These are phyloP conservation scores for Boulengeromyrus knoepffleri DNA, from an alignment of 2,113 vertebrate species.

Conservation along the genomic window DNA sequence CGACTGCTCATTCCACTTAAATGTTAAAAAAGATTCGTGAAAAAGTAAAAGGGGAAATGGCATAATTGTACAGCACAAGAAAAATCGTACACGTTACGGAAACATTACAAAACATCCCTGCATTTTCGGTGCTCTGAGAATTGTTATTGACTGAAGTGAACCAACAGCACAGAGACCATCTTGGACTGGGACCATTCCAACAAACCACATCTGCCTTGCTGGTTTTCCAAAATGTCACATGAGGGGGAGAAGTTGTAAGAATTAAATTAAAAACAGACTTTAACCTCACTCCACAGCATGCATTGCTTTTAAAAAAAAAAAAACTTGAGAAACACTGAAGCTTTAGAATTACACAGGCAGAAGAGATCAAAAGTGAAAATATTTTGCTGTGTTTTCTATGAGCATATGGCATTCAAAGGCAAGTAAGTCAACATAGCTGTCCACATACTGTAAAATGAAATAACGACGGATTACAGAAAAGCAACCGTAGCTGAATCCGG, in stretches of 20 bases:
- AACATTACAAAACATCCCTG: neutral
- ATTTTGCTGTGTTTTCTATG: neutral
- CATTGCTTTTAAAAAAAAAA: neutral
- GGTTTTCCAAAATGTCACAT: neutral
- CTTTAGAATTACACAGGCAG: neutral
- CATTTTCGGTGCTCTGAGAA: neutral
- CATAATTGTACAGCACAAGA: slow-evolving; percentile 6
- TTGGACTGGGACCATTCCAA: neutral
- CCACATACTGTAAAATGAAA: neutral
- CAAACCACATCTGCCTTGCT: neutral
- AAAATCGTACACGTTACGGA: neutral
- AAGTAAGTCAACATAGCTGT: neutral
- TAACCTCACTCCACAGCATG: neutral
- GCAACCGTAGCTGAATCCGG: neutral
- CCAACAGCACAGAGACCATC: neutral
- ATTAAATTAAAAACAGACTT: neutral
- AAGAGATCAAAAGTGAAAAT: neutral
- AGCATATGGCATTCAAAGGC: neutral
- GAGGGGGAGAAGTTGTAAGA: neutral
- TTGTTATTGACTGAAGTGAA: neutral
- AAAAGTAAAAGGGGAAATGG: neutral
- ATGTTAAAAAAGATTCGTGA: neutral
- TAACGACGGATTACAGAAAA: neutral
- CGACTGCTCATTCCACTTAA: neutral
- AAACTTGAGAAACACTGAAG: neutral